A percentile compares a stretch with the other conserved stretches of the same genome.
phyloP scores from a whole-genome alignment of 2,888 invertebrate genomes.

The Brachylomia viminalis region DNA sequence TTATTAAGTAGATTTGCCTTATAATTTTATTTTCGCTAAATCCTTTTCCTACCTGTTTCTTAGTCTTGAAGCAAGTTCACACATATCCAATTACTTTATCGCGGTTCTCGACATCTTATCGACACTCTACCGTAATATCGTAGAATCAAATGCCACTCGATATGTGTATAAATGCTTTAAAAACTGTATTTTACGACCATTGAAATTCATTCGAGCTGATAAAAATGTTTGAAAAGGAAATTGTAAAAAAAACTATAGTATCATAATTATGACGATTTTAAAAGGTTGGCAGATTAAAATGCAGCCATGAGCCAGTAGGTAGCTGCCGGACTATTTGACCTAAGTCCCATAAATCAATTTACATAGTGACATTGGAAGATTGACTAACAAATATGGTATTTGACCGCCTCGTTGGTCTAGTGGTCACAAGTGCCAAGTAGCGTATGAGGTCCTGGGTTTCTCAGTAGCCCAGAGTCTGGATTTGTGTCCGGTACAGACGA shows the following conservation, averaged over 20 bases:
- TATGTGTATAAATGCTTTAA: not conserved
- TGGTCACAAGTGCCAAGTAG: not conserved
- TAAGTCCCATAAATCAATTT: not conserved
- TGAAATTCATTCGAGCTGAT: slow-evolving; percentile 1
- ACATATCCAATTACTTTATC: not conserved
- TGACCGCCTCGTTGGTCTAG: not conserved
- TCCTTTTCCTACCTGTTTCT: not conserved
- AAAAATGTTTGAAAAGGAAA: not conserved
- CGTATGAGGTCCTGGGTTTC: not conserved
- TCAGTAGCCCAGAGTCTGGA: not conserved
- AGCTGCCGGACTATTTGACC: not conserved
- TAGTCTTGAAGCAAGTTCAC: slow-evolving; percentile 2
- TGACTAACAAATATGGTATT: not conserved
- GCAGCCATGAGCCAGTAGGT: not conserved
- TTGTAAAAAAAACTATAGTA: not conserved
- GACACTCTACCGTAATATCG: not conserved
- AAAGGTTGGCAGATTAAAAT: not conserved
- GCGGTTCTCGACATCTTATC: not conserved
- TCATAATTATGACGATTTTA: not conserved
- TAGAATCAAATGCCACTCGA: not conserved
- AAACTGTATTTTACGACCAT: slow-evolving; percentile 5
- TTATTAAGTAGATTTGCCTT: no score
- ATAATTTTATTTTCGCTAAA: not conserved
- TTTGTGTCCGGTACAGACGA: not conserved
- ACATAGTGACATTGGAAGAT: not conserved